These are phyloP conservation scores for Cistogaster globosa DNA, from an alignment of 2,888 invertebrate genomes.

Conservation along the genomic window DNA sequence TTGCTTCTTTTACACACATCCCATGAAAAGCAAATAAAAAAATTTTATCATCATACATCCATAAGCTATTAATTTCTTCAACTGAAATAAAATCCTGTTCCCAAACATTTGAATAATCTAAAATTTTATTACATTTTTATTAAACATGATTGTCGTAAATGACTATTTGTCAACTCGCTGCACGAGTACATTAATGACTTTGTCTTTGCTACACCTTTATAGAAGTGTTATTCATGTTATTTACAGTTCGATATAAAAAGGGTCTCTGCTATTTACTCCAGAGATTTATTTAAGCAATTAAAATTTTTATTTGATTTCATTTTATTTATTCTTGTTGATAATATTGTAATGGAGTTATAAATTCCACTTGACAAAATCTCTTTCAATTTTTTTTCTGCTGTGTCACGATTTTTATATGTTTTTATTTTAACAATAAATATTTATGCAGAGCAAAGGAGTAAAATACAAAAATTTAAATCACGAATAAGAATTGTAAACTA, in stretches of 20 bases:
- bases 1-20: no score
- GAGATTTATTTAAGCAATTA: constrained; percentile 67
- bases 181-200: constrained; percentile 9
- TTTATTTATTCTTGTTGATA: constrained; percentile 61
- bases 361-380: constrained; percentile 62
- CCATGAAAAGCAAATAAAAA: no score
- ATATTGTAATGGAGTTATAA: constrained; percentile 58
- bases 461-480: constrained; percentile 10
- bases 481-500: constrained; percentile 3
- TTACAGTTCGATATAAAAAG: constrained; percentile 55
- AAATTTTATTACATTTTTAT: constrained; percentile 42
- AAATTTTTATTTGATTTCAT: constrained; percentile 61
- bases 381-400: constrained; percentile 42
- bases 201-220: constrained; percentile 57
- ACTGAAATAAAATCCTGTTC: no score
- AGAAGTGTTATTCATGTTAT: constrained; percentile 54
- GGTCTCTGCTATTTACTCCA: constrained; percentile 44
- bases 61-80: no score
- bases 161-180: background rate
- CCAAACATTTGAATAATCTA: background rate
- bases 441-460: constrained; percentile 6
- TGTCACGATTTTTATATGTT: constrained; percentile 8
- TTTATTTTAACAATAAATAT: constrained; percentile 32
- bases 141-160: constrained; percentile 34
- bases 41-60: no score